Base-by-base conservation (phyloP, 2,888 invertebrate species). In the Drosophila helvetica region DNA sequence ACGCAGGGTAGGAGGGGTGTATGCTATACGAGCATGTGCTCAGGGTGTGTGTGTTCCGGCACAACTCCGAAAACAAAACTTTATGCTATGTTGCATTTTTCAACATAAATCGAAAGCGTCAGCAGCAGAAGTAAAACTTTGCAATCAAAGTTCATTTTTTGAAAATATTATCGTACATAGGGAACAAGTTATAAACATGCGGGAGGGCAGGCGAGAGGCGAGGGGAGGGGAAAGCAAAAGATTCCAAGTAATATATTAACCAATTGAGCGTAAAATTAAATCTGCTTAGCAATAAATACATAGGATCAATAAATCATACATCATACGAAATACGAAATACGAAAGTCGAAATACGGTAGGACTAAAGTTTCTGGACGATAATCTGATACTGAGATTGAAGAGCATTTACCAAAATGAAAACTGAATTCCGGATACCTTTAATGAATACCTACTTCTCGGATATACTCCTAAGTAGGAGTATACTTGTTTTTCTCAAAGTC, bases 31-130 rank as follows among this genome's bases (percentile, higher is more conserved):
- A 33, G 30, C 10, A 30, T 30, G 3, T 3, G 30, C 3, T 22
- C 5, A 22, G 27, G 7, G 42, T 52, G 27, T 30, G 30, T 53
- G 10, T 19, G 12, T 17, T 38, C 18, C 22, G 15, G 19, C 43
- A 5, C 38, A 15, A 12, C n/a, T 43, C 43, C 12, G 5, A 22
- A 10, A 50, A 15, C 27, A 65, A 69, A 79, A 86, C 72, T 79
- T 88, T 73, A 52, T 80, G 83, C 83, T 50, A 51, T 79, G 74
- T 69, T 82, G 88, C 86, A 79, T 77, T 74, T 79, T 73, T 65
- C 55, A 76, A 72, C 86, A 74, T 79, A 85, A 82, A 79, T 85
- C 79, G 86, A 74, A 80, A 64, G 78, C 81, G 78, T 78, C 78
- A 78, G 80, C 69, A 65, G 54, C 70, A 85, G 67, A 68, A 60